phyloP scores from a whole-genome alignment of 2,888 invertebrate genomes.

The Pseudococcus longispinus region DNA sequence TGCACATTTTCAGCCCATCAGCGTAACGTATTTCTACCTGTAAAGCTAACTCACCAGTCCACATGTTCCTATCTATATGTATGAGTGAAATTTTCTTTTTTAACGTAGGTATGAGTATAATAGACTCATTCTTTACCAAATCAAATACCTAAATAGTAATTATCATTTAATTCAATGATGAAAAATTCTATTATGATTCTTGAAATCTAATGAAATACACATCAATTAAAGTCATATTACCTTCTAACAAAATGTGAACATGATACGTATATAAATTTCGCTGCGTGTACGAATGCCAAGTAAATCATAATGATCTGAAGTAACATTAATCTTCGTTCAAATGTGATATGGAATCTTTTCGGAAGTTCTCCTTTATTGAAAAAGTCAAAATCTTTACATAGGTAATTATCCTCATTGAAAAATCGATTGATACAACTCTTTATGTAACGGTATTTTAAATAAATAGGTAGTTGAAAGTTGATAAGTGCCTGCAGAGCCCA shows the following conservation, averaged over 20 bases:
- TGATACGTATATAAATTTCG: neutral
- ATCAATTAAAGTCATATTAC: neutral
- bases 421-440: neutral
- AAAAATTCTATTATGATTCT: neutral
- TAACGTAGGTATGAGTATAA: neutral
- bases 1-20: neutral
- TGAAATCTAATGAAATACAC: neutral
- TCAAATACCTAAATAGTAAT: neutral
- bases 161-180: neutral
- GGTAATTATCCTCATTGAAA: neutral
- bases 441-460: neutral
- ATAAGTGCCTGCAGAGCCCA: neutral
- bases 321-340: neutral
- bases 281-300: neutral
- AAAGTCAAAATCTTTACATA: neutral
- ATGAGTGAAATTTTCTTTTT: neutral
- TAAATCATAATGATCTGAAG: neutral
- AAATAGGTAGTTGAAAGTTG: neutral
- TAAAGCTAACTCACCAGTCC: neutral
- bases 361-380: neutral
- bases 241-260: neutral
- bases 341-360: neutral
- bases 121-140: neutral
- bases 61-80: neutral
- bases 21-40: neutral